phyloP scores from a whole-genome alignment of 2,888 invertebrate genomes.

The Mimachlamys varia region DNA sequence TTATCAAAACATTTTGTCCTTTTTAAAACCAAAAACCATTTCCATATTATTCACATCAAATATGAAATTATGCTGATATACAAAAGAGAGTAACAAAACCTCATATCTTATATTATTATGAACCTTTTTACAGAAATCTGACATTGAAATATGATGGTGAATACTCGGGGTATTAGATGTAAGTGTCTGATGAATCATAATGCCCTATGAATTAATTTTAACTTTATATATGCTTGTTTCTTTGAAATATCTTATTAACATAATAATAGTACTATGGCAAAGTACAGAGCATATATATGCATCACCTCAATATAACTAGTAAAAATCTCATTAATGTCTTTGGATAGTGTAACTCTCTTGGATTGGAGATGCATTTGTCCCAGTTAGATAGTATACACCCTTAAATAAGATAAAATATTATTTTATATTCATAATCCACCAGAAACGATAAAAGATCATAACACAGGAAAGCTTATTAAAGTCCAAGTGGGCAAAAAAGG shows the following conservation, averaged over 20 bases:
- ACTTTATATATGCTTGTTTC: no score
- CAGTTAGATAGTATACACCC: background rate
- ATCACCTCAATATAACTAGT: no score
- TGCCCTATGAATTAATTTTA: no score
- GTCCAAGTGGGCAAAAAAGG: background rate
- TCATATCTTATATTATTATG: background rate
- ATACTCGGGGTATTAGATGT: background rate
- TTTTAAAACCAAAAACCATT: background rate
- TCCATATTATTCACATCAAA: conserved; percentile 11
- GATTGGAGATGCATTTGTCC: no score
- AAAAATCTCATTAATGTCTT: no score
- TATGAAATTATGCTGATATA: background rate
- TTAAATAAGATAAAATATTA: background rate
- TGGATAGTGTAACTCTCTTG: no score
- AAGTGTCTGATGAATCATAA: no score
- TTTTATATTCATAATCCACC: background rate
- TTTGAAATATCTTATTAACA: no score
- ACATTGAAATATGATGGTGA: background rate
- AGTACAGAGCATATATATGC: no score
- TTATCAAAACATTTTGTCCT: background rate
- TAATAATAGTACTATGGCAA: no score
- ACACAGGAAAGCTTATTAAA: background rate
- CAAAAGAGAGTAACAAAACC: background rate
- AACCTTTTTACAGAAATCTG: background rate
- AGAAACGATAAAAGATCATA: background rate